Conservation (phyloP, 2,888 invertebrate genomes). For the Chaitophorus viminalis region DNA sequence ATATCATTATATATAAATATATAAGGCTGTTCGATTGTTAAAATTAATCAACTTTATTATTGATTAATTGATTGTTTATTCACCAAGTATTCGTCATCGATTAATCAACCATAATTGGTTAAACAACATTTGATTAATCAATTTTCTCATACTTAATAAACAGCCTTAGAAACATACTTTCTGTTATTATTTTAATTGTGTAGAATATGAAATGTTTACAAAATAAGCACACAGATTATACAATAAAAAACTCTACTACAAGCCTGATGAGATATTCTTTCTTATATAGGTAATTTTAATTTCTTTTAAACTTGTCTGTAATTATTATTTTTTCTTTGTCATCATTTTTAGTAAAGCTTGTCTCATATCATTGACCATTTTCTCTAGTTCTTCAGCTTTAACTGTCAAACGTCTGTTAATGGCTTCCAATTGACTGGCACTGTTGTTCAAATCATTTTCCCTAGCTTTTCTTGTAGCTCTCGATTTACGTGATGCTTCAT, state of each 20-base stretch:
- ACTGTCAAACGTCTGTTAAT: conserved; percentile 75
- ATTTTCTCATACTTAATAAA: no score
- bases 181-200: conserved; percentile 13
- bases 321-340: conserved; percentile 69
- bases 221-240: conserved; percentile 48
- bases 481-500: conserved; percentile 81
- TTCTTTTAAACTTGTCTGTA: neutral
- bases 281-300: neutral
- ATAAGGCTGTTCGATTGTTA: no score
- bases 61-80: no score
- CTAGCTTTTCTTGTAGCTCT: conserved; percentile 77
- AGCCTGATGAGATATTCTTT: conserved; percentile 26
- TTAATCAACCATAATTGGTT: no score
- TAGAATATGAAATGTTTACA: conserved; percentile 26
- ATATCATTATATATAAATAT: conserved; percentile 2
- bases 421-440: conserved; percentile 72
- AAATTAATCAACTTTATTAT: no score
- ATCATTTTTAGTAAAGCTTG: conserved; percentile 75
- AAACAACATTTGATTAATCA: no score
- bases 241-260: conserved; percentile 21
- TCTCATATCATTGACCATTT: conserved; percentile 75
- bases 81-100: no score
- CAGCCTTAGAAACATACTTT: no score
- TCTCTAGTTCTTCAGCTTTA: conserved; percentile 76
- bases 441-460: conserved; percentile 71